These are phyloP conservation scores for Geodia barretti DNA, from an alignment of 37 sponge, comb jelly and placozoan species.

Conservation along the genomic window DNA sequence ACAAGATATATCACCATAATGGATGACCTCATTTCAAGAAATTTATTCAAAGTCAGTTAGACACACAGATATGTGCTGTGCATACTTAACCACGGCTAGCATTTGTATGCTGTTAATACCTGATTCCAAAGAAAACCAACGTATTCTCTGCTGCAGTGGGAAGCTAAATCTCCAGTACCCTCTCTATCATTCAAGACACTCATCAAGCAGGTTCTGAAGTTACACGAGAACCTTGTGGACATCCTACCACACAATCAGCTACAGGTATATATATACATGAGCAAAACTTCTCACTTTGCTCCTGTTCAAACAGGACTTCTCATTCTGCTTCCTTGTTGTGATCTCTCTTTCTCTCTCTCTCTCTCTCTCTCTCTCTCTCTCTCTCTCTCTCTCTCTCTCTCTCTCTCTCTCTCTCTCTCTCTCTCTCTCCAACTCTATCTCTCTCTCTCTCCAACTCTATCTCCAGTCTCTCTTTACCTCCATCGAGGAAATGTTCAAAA, in stretches of 20 bases:
- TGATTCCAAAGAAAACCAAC: no score
- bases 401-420: not conserved
- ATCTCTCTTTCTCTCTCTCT: conserved; percentile 25
- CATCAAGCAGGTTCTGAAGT: conserved; percentile 83
- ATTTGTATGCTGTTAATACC: no score
- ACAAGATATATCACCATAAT: conserved; percentile 89
- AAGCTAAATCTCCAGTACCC: conserved; percentile 82
- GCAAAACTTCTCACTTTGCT: no score
- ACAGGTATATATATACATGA: conserved; percentile 20
- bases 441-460: not conserved
- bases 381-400: conserved; percentile 52
- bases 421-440: not conserved
- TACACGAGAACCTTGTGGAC: conserved; percentile 88
- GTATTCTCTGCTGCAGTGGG: no score
- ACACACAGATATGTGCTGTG: not conserved
- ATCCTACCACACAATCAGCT: conserved; percentile 83
- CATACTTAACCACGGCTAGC: no score
- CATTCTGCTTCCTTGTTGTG: not conserved
- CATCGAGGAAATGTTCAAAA: conserved; percentile 60
- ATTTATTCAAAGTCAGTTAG: conserved; percentile 58
- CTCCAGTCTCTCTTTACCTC: conserved; percentile 59
- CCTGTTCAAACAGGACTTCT: no score
- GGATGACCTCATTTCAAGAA: conserved; percentile 82
- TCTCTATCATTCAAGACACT: conserved; percentile 74
- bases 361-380: conserved; percentile 62